These are phyloP conservation scores for Colius striatus DNA, from an alignment of 2,113 vertebrate species.

Conservation along the genomic window DNA sequence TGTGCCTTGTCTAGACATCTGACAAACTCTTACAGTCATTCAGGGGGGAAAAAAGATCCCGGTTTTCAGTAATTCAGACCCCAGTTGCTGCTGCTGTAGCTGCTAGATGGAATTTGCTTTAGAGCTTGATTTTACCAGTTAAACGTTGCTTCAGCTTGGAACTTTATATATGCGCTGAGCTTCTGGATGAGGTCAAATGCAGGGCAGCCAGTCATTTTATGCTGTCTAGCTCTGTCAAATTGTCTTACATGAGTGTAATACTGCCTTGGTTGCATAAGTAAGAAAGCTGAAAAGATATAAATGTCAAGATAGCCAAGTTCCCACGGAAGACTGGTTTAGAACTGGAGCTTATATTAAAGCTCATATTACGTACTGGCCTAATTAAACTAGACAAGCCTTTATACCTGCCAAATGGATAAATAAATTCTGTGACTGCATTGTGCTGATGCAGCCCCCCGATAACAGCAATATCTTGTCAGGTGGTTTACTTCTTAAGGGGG, in stretches of 20 bases:
- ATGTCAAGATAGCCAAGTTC: slow-evolving; percentile 74
- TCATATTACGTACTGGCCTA: slow-evolving; percentile 74
- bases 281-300: slow-evolving; percentile 75
- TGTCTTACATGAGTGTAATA: slow-evolving; percentile 64
- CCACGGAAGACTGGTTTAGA: slow-evolving; percentile 73
- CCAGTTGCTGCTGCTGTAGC: slow-evolving; percentile 44
- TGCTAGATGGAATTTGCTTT: slow-evolving; percentile 57
- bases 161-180: slow-evolving; percentile 63
- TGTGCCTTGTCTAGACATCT: slow-evolving; percentile 45
- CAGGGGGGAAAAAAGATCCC: fast-evolving
- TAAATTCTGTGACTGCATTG: slow-evolving; percentile 64
- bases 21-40: slow-evolving; percentile 11
- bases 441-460: slow-evolving; percentile 45
- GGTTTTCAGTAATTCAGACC: slow-evolving; percentile 37
- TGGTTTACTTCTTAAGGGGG: slow-evolving; percentile 57
- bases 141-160: slow-evolving; percentile 51
- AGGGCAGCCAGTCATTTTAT: slow-evolving; percentile 72
- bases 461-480: slow-evolving; percentile 61
- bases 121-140: slow-evolving; percentile 59
- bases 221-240: slow-evolving; percentile 71
- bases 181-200: slow-evolving; percentile 63
- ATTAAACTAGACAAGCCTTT: slow-evolving; percentile 75
- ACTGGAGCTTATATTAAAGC: slow-evolving; percentile 66
- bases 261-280: slow-evolving; percentile 71
- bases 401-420: slow-evolving; percentile 72